phyloP scores from a whole-genome alignment of 2,888 invertebrate species.

The Apodemia zela region DNA sequence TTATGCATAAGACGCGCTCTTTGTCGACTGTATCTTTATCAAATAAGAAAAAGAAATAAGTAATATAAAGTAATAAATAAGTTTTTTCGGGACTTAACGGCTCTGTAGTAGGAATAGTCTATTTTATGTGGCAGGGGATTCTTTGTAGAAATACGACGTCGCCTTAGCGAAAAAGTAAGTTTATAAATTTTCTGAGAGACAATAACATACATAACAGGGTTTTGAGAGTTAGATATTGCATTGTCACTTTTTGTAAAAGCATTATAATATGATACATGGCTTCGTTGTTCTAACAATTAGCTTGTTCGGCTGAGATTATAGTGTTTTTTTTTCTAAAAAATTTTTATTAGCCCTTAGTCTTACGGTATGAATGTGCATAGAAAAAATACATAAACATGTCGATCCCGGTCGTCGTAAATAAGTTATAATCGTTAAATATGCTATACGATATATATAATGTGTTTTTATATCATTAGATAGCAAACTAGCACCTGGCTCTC shows the following conservation, averaged over 20 bases:
- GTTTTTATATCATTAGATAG: too few species aligned
- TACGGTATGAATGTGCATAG: too few species aligned
- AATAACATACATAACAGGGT: slow-evolving; percentile 13
- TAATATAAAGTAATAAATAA: slow-evolving; percentile 17
- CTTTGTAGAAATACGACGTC: slow-evolving; percentile 9
- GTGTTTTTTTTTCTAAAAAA: not conserved
- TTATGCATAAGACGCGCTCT: slow-evolving; percentile 3
- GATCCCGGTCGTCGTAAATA: too few species aligned
- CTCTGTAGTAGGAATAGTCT: slow-evolving; percentile 15
- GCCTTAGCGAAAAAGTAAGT: slow-evolving; percentile 14
- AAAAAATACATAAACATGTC: too few species aligned
- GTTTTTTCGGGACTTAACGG: slow-evolving; percentile 16
- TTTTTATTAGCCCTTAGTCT: too few species aligned
- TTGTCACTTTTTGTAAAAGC: not conserved
- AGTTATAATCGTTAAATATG: too few species aligned
- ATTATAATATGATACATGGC: not conserved
- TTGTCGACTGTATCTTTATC: not conserved
- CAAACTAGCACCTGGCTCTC: too few species aligned
- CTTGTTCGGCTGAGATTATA: not conserved
- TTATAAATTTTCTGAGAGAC: slow-evolving; percentile 13
- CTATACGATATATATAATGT: too few species aligned
- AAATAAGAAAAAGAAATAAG: slow-evolving; percentile 9
- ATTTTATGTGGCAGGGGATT: slow-evolving; percentile 16
- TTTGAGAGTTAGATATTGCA: slow-evolving; percentile 10
- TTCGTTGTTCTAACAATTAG: not conserved